A percentile compares a stretch with the other conserved stretches of the same genome.
These are phyloP conservation scores for Drosophila quadrilineata DNA, from an alignment of 1,140 invertebrate species.

Conservation along the genomic window DNA sequence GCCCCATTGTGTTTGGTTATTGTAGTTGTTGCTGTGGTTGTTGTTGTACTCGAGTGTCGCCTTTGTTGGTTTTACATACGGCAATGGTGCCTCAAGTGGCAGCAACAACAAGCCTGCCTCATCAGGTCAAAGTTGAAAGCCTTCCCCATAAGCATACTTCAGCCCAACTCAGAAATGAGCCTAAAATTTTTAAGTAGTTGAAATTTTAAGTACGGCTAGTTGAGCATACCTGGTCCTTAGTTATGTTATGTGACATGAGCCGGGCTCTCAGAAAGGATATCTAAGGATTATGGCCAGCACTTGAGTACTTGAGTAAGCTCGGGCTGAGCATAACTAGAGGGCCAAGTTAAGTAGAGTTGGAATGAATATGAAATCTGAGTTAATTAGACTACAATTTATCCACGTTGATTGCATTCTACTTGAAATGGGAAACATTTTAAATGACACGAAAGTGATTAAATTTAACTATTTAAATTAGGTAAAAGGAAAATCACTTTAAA, in stretches of 20 bases:
- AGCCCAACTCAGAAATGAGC: conserved; percentile 1
- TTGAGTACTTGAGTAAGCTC: too few relatives aligned
- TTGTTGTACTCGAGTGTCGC: conserved; percentile 20
- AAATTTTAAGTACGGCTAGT: background rate
- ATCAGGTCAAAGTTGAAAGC: conserved; percentile 40
- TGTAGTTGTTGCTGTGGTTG: conserved; percentile 3
- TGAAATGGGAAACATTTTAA: too few relatives aligned
- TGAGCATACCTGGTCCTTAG: background rate
- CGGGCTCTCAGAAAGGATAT: too few relatives aligned
- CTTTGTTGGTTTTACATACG: conserved; percentile 31
- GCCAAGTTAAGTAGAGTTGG: too few relatives aligned
- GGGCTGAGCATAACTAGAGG: too few relatives aligned
- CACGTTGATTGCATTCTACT: too few relatives aligned
- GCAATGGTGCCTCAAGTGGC: conserved; percentile 22
- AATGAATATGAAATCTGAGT: too few relatives aligned
- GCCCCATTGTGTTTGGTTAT: conserved; percentile 10
- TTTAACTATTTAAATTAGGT: too few relatives aligned
- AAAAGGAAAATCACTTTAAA: too few relatives aligned
- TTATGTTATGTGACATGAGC: background rate
- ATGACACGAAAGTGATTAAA: too few relatives aligned
- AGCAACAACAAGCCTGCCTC: conserved; percentile 4
- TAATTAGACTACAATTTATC: too few relatives aligned
- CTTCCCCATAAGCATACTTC: conserved; percentile 7
- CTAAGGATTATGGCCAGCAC: too few relatives aligned
- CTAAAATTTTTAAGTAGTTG: background rate